Percentiles rank a stretch among this genome's conserved stretches.
phyloP scores from a whole-genome alignment of 2,113 vertebrate species.

The Irena cyanogastra region DNA sequence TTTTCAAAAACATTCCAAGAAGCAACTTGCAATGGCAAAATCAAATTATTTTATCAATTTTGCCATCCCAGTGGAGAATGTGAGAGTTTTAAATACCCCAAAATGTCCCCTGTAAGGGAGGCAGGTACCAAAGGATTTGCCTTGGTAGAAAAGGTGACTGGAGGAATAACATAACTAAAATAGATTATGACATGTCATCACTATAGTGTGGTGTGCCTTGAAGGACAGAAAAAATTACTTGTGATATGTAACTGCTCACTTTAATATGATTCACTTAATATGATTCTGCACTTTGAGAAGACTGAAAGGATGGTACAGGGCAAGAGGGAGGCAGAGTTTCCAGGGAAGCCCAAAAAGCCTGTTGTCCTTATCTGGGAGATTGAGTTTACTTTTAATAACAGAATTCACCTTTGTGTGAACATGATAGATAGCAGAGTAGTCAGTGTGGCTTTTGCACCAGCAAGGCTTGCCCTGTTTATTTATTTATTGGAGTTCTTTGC shows the following conservation, averaged over 20 bases:
- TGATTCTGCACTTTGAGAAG: neutral
- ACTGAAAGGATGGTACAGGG: neutral
- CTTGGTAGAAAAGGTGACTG: neutral
- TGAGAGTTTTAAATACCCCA: neutral
- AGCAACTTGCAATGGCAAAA: neutral
- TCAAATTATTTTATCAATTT: neutral
- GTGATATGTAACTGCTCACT: neutral
- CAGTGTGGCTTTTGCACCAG: neutral
- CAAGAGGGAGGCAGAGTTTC: neutral
- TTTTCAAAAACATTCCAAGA: neutral
- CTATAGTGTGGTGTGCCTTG: neutral
- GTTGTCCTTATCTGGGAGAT: neutral
- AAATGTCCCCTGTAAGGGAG: neutral
- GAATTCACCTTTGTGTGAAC: neutral
- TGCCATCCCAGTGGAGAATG: neutral
- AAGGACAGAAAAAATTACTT: neutral
- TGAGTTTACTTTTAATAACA: neutral
- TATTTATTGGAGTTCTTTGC: neutral
- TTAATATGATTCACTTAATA: neutral
- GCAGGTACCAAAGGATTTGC: neutral
- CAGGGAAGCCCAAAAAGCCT: neutral
- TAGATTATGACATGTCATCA: neutral
- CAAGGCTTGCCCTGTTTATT: accelerated
- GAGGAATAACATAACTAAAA: neutral
- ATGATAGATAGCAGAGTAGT: neutral